These are phyloP conservation scores for Sebastes iracundus DNA, from an alignment of 2,797 vertebrate species.

Conservation along the genomic window DNA sequence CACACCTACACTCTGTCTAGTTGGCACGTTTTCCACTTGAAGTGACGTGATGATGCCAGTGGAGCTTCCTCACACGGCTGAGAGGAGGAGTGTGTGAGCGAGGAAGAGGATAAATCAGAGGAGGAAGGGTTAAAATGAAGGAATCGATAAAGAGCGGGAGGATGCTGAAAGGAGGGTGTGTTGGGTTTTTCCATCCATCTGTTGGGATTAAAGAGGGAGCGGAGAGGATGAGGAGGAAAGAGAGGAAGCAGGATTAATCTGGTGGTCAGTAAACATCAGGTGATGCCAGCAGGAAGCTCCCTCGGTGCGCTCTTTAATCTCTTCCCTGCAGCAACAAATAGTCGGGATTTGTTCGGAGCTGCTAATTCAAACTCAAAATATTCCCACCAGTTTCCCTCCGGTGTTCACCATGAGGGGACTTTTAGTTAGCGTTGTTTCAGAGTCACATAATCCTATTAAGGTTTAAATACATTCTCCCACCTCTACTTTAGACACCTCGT, in stretches of 20 bases:
- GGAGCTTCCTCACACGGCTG: not conserved
- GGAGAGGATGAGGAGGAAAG: not conserved
- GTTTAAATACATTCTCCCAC: no score
- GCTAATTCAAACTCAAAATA: not conserved
- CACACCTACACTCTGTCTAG: not conserved
- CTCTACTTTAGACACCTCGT: no score
- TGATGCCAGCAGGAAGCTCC: not conserved
- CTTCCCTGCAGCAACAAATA: not conserved
- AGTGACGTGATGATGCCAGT: not conserved
- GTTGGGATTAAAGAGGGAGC: conserved; percentile 1
- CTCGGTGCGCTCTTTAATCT: not conserved
- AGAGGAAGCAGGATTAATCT: not conserved
- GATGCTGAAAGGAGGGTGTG: not conserved
- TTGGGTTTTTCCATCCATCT: not conserved
- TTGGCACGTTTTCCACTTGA: not conserved
- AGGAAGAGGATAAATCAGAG: not conserved
- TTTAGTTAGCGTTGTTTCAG: not conserved
- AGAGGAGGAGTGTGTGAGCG: not conserved
- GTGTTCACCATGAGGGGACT: accelerated
- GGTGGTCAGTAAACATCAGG: conserved; percentile 25
- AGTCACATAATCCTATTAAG: conserved; percentile 1
- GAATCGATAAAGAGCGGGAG: conserved; percentile 12
- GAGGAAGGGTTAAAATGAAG: not conserved
- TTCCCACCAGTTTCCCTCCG: not conserved
- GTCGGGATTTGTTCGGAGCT: not conserved